phyloP scores from a whole-genome alignment of 2,888 invertebrate genomes.

The Crocallis elinguaria region DNA sequence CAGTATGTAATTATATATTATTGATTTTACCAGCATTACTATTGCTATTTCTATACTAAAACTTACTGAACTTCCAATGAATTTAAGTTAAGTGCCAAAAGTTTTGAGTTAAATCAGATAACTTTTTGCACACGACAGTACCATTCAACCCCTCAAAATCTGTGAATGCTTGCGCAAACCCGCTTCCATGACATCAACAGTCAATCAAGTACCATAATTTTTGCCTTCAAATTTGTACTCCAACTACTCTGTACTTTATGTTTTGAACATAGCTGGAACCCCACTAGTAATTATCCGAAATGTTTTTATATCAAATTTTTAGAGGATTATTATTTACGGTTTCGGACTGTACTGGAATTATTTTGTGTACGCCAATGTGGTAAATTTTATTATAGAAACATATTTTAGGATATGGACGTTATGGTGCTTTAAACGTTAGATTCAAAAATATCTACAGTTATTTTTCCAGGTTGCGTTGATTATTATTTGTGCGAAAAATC shows the following conservation, averaged over 20 bases:
- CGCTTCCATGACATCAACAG: conserved; percentile 84
- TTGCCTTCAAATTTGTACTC: conserved; percentile 48
- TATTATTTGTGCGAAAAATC: too few relatives aligned
- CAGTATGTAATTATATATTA: too few relatives aligned
- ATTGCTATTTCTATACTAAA: too few relatives aligned
- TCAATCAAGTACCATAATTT: conserved; percentile 74
- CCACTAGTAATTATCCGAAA: conserved; percentile 81
- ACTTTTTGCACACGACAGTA: conserved; percentile 57
- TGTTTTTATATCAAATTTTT: conserved; percentile 82
- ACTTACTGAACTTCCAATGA: too few relatives aligned
- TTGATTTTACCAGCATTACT: too few relatives aligned
- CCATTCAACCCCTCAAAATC: conserved; percentile 80
- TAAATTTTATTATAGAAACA: conserved; percentile 16
- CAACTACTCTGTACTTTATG: conserved; percentile 64
- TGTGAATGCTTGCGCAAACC: conserved; percentile 85
- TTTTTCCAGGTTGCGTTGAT: too few relatives aligned
- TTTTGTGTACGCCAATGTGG: conserved; percentile 38
- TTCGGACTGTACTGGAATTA: conserved; percentile 53
- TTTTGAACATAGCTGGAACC: conserved; percentile 68
- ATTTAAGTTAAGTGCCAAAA: too few relatives aligned
- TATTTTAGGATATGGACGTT: not conserved
- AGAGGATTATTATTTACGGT: conserved; percentile 81
- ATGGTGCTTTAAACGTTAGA: not conserved
- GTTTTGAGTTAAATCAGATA: conserved; percentile 1
- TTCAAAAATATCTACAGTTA: too few relatives aligned